These are phyloP conservation scores for Lophura swinhoii DNA, from an alignment of 2,797 vertebrate species.

Conservation along the genomic window DNA sequence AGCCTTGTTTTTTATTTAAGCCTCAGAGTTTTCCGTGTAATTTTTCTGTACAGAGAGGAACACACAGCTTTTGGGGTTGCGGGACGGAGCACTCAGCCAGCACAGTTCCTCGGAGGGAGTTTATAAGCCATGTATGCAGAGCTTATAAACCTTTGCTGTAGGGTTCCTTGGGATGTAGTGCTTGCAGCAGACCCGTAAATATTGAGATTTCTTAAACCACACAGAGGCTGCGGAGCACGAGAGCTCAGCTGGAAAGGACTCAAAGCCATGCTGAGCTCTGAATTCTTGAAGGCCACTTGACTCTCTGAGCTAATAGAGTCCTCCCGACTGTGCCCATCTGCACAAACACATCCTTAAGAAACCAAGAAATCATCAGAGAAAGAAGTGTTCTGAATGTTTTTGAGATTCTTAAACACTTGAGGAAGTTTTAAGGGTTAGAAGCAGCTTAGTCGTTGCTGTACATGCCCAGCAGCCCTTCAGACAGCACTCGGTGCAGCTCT, in stretches of 20 bases:
- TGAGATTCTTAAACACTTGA: not conserved
- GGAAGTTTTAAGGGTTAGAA: not conserved
- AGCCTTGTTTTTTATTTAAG: slow-evolving; percentile 10
- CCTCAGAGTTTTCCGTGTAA: not conserved
- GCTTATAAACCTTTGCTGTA: not conserved
- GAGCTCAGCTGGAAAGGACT: not conserved
- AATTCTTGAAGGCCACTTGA: slow-evolving; percentile 16
- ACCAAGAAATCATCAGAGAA: not conserved
- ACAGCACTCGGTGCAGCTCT: not conserved
- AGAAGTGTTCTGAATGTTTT: not conserved
- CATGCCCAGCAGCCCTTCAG: not conserved
- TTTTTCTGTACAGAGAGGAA: not conserved
- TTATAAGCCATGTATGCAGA: fast-evolving
- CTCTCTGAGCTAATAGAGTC: slow-evolving; percentile 1
- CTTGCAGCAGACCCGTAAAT: not conserved
- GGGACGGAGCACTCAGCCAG: not conserved
- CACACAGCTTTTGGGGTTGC: not conserved
- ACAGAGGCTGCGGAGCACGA: not conserved
- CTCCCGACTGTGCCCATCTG: not conserved
- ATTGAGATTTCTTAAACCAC: not conserved
- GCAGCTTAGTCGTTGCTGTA: not conserved
- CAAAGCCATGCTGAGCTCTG: not conserved
- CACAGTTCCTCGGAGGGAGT: not conserved
- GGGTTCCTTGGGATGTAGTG: not conserved
- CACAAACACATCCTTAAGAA: slow-evolving; percentile 1